Evolutionary conservation across 1,140 invertebrate genomes (phyloP).

Genomic region (Arctopsyche grandis): DNA sequence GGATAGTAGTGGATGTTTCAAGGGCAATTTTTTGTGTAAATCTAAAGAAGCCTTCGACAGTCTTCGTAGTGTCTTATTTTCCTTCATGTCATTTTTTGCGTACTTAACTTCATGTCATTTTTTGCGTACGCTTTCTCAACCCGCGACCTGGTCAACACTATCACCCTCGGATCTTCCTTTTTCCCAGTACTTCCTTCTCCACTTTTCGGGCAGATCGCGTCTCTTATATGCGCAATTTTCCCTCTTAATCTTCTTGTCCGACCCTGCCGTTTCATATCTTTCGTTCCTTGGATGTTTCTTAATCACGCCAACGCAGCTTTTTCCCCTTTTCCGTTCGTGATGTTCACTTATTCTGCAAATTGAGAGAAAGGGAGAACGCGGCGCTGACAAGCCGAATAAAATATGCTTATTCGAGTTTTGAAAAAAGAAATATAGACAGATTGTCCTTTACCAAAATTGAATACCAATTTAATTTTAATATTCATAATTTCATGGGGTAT

Average conservation of each 20-base stretch:
- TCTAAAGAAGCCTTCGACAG: too few species aligned
- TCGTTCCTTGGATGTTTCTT: slow-evolving; percentile 8
- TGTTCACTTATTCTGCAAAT: slow-evolving; percentile 16
- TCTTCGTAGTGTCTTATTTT: too few species aligned
- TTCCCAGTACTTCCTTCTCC: too few species aligned
- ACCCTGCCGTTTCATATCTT: not conserved
- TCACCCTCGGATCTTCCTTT: not conserved
- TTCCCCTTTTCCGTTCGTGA: slow-evolving; percentile 9
- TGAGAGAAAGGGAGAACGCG: not conserved
- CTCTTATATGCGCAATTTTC: not conserved
- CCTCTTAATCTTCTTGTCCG: not conserved
- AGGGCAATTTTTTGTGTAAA: too few species aligned
- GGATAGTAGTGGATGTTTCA: too few species aligned
- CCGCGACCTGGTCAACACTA: slow-evolving; percentile 14
- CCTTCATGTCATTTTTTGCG: too few species aligned
- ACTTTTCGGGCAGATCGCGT: not conserved
- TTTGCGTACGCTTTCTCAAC: too few species aligned
- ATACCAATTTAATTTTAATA: not conserved
- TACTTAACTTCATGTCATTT: too few species aligned
- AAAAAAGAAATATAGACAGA: not conserved
- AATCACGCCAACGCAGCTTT: slow-evolving; percentile 20
- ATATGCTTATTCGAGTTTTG: not conserved
- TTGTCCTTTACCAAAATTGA: too few species aligned
- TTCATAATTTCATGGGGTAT: too few species aligned
- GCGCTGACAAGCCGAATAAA: not conserved